Evolutionary conservation across 2,888 invertebrate species (phyloP), one percentile per base, ranked within the genome.

Genomic region (Barypeithes pellucidus): DNA sequence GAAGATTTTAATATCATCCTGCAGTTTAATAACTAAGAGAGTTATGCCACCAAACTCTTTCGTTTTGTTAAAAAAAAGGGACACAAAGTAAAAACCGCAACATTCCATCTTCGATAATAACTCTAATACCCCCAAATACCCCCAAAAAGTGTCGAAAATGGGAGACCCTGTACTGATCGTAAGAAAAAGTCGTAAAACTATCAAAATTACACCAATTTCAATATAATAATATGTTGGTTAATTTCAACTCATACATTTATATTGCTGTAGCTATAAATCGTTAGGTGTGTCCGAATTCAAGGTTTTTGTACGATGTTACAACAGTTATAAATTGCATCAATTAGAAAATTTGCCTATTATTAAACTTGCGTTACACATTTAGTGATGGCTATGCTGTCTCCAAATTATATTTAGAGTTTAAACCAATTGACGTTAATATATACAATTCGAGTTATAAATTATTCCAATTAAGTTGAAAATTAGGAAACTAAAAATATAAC

Each of bases 401-500:
- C 41, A 39, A 60, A 60, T 60, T 60, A 20, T 60, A 41, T 41
- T 39, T 22, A 16, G 41, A 60, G 43, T 67, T n/a, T 67, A 57
- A 57, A 22, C 22, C 54, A 67, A 67, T 67, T 54, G 66, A 39
- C 41, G 54, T 54, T 67, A 67, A 67, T 67, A 52, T 12, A 52
- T 33, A 45, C 29, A 9, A 67, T 24, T 41, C 16, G 16, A 39
- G 67, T 57, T 54, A 57, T 67, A 67, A 67, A 67, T 67, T 67
- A 67, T 67, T 57, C 14, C 39, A 67, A 67, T 67, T 57, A 54
- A 39, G 52, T 41, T 5, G 54, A 54, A 66, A 52, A 52, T 66
- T 66, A 54, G 54, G 41, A 66, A 66, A 24, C 41, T 16, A 66
- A 66, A 66, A 54, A 65, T 65, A 65, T 16, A 65, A 65, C 52